A percentile compares a stretch with the other conserved stretches of the same genome.
Evolutionary conservation across 1,140 invertebrate species (phyloP).

Genomic region (Caenorhabditis tropicalis): DNA sequence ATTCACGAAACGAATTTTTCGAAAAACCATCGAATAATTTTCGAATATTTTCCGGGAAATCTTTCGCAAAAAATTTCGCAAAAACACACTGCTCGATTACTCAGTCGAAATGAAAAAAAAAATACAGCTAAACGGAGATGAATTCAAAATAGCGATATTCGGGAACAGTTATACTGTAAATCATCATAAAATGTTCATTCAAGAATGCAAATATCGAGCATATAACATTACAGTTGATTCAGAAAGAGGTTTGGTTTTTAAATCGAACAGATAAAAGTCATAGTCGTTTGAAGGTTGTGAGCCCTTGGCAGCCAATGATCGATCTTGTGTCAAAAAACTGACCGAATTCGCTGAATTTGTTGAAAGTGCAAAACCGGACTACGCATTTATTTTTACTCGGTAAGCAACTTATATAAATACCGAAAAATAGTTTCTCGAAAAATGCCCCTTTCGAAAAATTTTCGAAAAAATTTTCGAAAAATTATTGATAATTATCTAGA

Average conservation of each 20-base stretch:
- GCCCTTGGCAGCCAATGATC: background rate
- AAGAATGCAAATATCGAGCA: background rate
- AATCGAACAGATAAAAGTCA: no score
- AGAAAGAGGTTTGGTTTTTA: background rate
- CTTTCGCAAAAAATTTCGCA: background rate
- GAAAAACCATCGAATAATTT: no score
- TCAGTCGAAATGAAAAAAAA: background rate
- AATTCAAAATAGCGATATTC: background rate
- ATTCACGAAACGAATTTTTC: no score
- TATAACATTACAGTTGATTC: background rate
- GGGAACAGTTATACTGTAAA: background rate
- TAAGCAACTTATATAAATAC: background rate
- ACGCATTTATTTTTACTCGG: background rate
- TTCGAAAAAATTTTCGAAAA: no score
- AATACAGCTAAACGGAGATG: background rate
- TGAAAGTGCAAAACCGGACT: background rate
- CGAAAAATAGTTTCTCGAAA: no score
- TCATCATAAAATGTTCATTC: background rate
- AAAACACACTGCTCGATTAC: background rate
- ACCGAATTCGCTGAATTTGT: background rate
- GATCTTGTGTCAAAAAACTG: background rate
- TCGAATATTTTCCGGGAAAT: no score
- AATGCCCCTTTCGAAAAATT: no score
- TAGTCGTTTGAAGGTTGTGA: background rate
- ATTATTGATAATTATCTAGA: background rate